Percentiles rank a stretch among this genome's conserved stretches.
These are phyloP conservation scores for Acrossocheilus fasciatus DNA, from an alignment of 2,797 vertebrate genomes.

Conservation along the genomic window DNA sequence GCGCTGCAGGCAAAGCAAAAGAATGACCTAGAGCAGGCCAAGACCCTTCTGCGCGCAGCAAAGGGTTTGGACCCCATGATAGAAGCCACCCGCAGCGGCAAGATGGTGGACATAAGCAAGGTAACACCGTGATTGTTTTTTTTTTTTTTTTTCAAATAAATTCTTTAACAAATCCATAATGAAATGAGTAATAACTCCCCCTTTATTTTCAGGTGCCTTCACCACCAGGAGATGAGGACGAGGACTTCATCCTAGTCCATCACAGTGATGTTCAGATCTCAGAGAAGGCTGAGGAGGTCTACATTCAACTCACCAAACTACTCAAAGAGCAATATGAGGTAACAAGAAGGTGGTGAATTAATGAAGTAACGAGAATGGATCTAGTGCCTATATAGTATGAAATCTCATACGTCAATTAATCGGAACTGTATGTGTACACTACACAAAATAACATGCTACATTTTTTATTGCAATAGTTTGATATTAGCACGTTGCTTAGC, in stretches of 20 bases:
- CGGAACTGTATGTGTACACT: not conserved
- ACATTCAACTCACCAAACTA: slow-evolving; percentile 86
- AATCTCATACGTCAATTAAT: not conserved
- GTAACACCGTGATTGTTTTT: slow-evolving; percentile 66
- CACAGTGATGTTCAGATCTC: slow-evolving; percentile 90
- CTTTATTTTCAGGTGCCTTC: slow-evolving; percentile 84
- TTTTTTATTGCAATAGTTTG: not conserved
- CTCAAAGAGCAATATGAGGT: slow-evolving; percentile 93
- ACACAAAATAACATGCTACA: not conserved
- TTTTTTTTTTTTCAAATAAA: not conserved
- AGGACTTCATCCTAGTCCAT: slow-evolving; percentile 93
- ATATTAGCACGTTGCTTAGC: not conserved
- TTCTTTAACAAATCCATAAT: not conserved
- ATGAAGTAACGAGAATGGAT: not conserved
- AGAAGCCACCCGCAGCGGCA: slow-evolving; percentile 82
- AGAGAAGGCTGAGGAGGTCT: slow-evolving; percentile 89
- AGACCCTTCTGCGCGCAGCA: slow-evolving; percentile 84
- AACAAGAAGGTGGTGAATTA: not conserved
- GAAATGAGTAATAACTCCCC: not conserved
- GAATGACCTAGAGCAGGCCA: slow-evolving; percentile 90
- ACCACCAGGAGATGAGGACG: slow-evolving; percentile 89
- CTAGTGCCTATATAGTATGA: not conserved
- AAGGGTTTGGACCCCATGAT: slow-evolving; percentile 88
- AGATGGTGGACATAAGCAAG: slow-evolving; percentile 84
- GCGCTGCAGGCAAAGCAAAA: slow-evolving; percentile 93